phyloP scores from a whole-genome alignment of 2,888 invertebrate species.

The Phanerotoma sp. region DNA sequence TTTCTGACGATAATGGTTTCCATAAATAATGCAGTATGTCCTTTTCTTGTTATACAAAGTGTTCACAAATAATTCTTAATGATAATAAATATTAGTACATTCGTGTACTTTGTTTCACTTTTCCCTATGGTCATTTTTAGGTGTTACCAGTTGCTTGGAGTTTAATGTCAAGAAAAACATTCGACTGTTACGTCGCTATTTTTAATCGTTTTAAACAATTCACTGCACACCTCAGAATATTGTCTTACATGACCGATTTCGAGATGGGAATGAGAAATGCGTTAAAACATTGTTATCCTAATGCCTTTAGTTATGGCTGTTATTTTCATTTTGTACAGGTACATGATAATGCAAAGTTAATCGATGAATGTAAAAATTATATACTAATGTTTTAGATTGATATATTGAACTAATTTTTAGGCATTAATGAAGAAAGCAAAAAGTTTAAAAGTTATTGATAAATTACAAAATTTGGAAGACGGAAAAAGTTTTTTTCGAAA shows the following conservation, averaged over 20 bases:
- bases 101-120: neutral
- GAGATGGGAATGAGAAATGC: neutral
- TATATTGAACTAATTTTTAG: neutral
- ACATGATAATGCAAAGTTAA: too few species aligned
- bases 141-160: constrained; percentile 11
- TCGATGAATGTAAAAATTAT: neutral
- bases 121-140: constrained; percentile 2
- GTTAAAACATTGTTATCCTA: neutral
- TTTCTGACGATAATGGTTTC: constrained; percentile 6
- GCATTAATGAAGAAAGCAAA: neutral
- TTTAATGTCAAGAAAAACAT: constrained; percentile 8
- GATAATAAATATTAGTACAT: neutral
- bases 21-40: neutral
- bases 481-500: constrained; percentile 6
- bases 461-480: neutral
- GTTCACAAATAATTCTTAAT: neutral
- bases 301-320: neutral
- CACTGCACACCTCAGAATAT: constrained; percentile 4
- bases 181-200: constrained; percentile 1
- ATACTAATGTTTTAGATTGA: neutral
- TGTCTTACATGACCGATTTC: constrained; percentile 10
- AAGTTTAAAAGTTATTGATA: neutral
- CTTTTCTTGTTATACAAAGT: neutral
- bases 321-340: constrained; percentile 13
- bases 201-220: constrained; percentile 4